phyloP scores from a whole-genome alignment of 2,797 vertebrate species.

The Salmo trutta region DNA sequence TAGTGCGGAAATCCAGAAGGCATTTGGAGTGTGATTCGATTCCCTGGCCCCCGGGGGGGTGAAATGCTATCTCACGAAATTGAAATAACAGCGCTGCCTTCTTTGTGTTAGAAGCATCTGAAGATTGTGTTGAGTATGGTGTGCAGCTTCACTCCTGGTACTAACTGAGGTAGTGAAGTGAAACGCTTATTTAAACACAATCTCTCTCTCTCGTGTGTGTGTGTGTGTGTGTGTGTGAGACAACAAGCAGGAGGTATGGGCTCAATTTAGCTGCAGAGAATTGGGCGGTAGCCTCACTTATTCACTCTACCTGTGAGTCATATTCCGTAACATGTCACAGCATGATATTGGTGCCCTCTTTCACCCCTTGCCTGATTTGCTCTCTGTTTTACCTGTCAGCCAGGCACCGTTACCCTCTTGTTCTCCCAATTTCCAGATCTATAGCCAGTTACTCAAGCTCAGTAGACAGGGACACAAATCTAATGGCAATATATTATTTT shows the following conservation, averaged over 20 bases:
- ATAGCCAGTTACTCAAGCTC: too few species aligned
- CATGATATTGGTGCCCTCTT: conserved; percentile 39
- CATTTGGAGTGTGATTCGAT: conserved; percentile 30
- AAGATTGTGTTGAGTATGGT: conserved; percentile 58
- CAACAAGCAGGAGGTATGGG: conserved; percentile 33
- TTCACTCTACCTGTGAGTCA: conserved; percentile 63
- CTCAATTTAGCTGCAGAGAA: conserved; percentile 38
- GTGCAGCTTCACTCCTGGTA: conserved; percentile 20
- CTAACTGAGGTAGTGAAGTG: conserved; percentile 26
- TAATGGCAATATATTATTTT: too few species aligned
- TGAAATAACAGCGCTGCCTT: conserved; percentile 53
- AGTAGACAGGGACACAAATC: too few species aligned
- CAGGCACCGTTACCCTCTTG: too few species aligned
- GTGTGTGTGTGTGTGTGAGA: background rate
- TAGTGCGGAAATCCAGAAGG: conserved; percentile 1
- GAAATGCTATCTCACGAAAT: conserved; percentile 52
- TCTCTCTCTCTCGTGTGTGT: background rate
- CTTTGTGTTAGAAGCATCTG: conserved; percentile 64
- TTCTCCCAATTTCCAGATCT: too few species aligned
- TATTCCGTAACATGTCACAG: conserved; percentile 52
- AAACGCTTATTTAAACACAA: conserved; percentile 22
- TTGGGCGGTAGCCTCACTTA: conserved; percentile 45
- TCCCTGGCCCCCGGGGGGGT: conserved; percentile 23
- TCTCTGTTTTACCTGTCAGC: too few species aligned
- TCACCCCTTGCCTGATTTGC: too few species aligned